Conservation (phyloP, 92 coral and sea anemone genomes). For the Parazoanthus darwini region DNA sequence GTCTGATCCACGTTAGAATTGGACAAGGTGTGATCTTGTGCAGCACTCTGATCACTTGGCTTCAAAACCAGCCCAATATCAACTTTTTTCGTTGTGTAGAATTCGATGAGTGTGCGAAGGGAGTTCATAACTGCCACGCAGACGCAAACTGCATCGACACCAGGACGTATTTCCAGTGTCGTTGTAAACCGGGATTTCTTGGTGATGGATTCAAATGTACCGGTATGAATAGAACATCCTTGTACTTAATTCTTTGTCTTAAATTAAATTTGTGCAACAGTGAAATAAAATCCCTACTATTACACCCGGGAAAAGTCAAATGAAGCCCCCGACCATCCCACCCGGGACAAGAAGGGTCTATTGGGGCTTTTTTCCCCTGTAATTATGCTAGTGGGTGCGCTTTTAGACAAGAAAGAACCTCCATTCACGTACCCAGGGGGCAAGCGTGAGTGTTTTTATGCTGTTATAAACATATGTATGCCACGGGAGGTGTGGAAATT, state of each 20-base stretch:
- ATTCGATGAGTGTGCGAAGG: conserved; percentile 74
- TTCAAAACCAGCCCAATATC: not conserved
- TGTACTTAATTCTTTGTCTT: not conserved
- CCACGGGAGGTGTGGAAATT: no score
- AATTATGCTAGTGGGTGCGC: no score
- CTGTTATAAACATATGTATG: no score
- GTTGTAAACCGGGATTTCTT: conserved; percentile 74
- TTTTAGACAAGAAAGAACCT: no score
- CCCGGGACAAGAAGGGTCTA: no score
- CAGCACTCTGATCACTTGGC: not conserved
- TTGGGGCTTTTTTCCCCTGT: no score
- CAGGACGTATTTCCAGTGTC: conserved; percentile 65
- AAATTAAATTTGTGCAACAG: not conserved
- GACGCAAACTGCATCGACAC: conserved; percentile 80
- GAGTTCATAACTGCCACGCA: conserved; percentile 71
- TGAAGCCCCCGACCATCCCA: no score
- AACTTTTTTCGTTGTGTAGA: conserved; percentile 47
- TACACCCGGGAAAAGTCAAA: no score
- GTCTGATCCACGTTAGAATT: not conserved
- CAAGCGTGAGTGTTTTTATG: no score
- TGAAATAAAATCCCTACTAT: no score
- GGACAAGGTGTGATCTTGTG: not conserved
- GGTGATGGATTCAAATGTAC: conserved; percentile 75
- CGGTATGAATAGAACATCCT: conserved; percentile 43
- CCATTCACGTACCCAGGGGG: no score